Evolutionary conservation across 1,140 invertebrate species (phyloP), one percentile per base, ranked within the genome.

Genomic region (Antheraea mylitta): DNA sequence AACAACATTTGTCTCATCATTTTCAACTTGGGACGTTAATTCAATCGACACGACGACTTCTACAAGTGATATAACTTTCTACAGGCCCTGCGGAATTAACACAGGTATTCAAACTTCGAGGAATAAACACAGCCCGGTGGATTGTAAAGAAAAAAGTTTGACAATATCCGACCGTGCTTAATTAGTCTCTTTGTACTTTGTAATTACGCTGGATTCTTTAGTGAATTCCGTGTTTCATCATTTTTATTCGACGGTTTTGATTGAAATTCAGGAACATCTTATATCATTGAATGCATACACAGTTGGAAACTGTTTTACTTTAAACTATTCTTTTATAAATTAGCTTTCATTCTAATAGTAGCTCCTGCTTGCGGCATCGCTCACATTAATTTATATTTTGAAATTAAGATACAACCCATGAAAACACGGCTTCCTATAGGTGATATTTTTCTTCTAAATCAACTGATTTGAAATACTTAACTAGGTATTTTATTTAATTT

Each of bases 1-100:
- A 7, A 37, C 61, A 63, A n/a, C 61, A 36, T 30, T 63, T 37
- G 61, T 53, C 45, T 53, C 45, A 16, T 11, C 45, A 53, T 53
- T 53, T 53, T 0, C 11, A 53, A 53, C 45, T 16, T 53, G 45
- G 45, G 11, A 53, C 10, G 5, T 6, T 13, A 53, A 53, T 16
- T 53, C 45, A 53, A 53, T 53, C 9, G 45, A 13, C 6, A 53
- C 45, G 45, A 6, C 13, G 45, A 53, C 45, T 53, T 53, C 45
- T 13, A 16, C 11, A 53, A 13, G 45, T 6, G 5, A n/a, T 16
- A 53, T 16, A 53, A 53, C 16, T 53, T 53, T 16, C 11, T 53
- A 53, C 45, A 53, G 45, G 16, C 45, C 45, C 45, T 16, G 11
- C 11, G 45, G 45, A 53, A 16, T 53, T 53, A 16, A 53, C 45